These are phyloP conservation scores for Spisula subtruncata DNA, from an alignment of 2,888 invertebrate genomes.

Conservation along the genomic window DNA sequence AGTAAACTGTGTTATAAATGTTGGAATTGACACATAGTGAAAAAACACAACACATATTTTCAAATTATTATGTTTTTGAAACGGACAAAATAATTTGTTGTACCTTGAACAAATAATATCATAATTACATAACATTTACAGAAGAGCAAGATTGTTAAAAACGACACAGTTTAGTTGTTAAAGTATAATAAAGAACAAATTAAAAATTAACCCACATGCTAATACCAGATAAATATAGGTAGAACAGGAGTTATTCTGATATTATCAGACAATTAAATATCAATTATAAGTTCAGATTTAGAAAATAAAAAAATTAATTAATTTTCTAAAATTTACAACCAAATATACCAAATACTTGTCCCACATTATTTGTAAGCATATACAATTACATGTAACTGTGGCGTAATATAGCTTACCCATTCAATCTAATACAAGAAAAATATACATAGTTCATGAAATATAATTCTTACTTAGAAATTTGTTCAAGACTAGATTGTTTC, in stretches of 20 bases:
- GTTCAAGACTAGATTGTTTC: too few relatives aligned
- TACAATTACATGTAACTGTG: slow-evolving; percentile 13
- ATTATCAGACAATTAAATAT: neutral
- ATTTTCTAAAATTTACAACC: neutral
- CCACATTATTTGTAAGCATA: slow-evolving; percentile 36
- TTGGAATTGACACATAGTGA: neutral
- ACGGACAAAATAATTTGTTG: neutral
- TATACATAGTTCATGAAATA: slow-evolving; percentile 5
- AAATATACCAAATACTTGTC: slow-evolving; percentile 4
- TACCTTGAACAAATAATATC: too few relatives aligned
- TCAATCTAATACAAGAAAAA: slow-evolving; percentile 35
- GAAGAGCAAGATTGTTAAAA: neutral
- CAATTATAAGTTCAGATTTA: neutral
- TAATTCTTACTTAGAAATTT: neutral
- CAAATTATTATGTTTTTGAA: neutral
- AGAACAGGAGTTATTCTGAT: neutral
- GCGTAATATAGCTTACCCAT: slow-evolving; percentile 47
- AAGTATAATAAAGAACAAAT: neutral
- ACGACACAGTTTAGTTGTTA: slow-evolving; percentile 12
- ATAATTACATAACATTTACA: neutral
- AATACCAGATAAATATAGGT: neutral
- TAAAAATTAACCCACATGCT: neutral
- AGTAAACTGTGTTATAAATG: slow-evolving; percentile 17
- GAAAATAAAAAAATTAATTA: neutral
- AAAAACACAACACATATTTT: slow-evolving; percentile 6